A percentile compares a stretch with the other conserved stretches of the same genome.
phyloP scores from a whole-genome alignment of 2,888 invertebrate species.

The Azorinus chamasolen region DNA sequence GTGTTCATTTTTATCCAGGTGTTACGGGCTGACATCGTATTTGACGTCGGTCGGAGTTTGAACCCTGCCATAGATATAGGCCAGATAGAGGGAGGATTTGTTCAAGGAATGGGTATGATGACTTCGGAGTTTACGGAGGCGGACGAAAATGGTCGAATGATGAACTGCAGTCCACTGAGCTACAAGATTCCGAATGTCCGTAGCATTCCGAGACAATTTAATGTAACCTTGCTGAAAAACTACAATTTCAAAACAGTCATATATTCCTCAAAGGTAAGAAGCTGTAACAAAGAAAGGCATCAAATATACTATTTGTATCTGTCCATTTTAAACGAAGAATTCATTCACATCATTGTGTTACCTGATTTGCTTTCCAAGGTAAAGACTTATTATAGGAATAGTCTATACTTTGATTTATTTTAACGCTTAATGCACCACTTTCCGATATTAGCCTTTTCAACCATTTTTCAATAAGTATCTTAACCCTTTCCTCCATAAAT shows the following conservation, averaged over 20 bases:
- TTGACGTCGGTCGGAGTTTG: slow-evolving; percentile 79
- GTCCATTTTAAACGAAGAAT: too few relatives aligned
- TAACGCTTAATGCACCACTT: too few relatives aligned
- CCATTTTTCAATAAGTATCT: too few relatives aligned
- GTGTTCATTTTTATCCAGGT: slow-evolving; percentile 54
- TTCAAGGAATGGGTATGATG: slow-evolving; percentile 60
- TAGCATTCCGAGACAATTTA: slow-evolving; percentile 96
- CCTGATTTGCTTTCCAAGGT: too few relatives aligned
- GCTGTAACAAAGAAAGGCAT: too few relatives aligned
- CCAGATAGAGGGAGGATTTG: slow-evolving; percentile 81
- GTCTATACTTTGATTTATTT: too few relatives aligned
- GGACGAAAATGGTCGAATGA: slow-evolving; percentile 89
- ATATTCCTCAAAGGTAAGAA: slow-evolving; percentile 96
- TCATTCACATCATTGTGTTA: too few relatives aligned
- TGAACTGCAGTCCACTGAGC: slow-evolving; percentile 95
- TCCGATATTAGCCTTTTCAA: too few relatives aligned
- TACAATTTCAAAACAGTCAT: slow-evolving; percentile 95
- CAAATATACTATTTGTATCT: too few relatives aligned
- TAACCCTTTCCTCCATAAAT: too few relatives aligned
- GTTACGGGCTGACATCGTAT: slow-evolving; percentile 75
- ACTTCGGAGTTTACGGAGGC: slow-evolving; percentile 23
- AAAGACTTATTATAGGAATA: too few relatives aligned
- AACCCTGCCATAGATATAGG: slow-evolving; percentile 82
- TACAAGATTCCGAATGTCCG: slow-evolving; percentile 97
- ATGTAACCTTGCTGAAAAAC: slow-evolving; percentile 95